Percentiles rank a stretch among this genome's conserved stretches.
Evolutionary conservation across 2,797 vertebrate genomes (phyloP).

Genomic region (Picus viridis): DNA sequence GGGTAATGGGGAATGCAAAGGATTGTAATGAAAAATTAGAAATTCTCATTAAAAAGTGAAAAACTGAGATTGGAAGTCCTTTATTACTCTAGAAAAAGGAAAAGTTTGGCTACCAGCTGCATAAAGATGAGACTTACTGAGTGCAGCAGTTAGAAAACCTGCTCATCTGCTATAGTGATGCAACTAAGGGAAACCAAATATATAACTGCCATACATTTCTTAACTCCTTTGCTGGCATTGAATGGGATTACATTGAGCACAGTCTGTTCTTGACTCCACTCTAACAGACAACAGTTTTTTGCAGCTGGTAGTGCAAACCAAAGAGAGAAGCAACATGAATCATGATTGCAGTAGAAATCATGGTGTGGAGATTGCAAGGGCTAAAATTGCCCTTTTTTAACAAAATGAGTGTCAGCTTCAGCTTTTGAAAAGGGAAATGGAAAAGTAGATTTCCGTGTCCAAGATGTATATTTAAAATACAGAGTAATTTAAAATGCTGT

Average conservation of each 20-base stretch:
- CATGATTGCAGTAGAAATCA: not conserved
- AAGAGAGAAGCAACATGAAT: not conserved
- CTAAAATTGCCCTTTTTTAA: slow-evolving; percentile 12
- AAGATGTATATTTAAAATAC: no score
- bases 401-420: not conserved
- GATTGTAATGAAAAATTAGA: not conserved
- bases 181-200: not conserved
- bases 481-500: not conserved
- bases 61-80: not conserved
- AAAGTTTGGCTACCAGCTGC: not conserved
- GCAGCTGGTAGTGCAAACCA: not conserved
- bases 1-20: not conserved
- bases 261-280: not conserved
- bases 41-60: not conserved
- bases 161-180: not conserved
- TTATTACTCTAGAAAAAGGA: not conserved
- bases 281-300: not conserved
- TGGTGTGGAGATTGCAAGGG: not conserved
- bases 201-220: not conserved
- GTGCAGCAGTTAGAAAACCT: not conserved
- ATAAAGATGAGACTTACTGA: not conserved
- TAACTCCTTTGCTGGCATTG: not conserved
- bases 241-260: not conserved
- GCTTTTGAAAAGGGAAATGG: slow-evolving; percentile 5
- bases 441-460: slow-evolving; percentile 28